These are phyloP conservation scores for Platyrinchus mystaceus DNA, from an alignment of 2,797 vertebrate species.

Conservation along the genomic window DNA sequence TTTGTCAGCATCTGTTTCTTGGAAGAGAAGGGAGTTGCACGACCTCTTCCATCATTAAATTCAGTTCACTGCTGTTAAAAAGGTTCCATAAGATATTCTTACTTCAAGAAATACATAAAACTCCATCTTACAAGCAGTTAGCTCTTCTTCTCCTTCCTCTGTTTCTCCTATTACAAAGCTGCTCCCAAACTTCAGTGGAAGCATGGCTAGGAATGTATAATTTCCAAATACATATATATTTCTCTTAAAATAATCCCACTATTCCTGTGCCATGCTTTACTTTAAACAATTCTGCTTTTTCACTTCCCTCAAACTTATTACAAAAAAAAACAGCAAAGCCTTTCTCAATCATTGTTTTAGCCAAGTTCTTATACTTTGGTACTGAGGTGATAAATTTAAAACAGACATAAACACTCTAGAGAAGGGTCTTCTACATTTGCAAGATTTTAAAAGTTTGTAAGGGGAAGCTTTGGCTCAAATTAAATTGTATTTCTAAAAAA, in stretches of 20 bases:
- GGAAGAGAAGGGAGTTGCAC: neutral
- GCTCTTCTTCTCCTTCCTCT: neutral
- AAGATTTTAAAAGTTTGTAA: neutral
- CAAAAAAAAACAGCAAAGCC: neutral
- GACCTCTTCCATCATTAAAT: neutral
- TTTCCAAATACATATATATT: neutral
- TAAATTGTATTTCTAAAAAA: neutral
- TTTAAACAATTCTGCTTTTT: neutral
- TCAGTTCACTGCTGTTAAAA: neutral
- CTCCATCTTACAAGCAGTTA: neutral
- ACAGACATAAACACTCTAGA: neutral
- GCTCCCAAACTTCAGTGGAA: neutral
- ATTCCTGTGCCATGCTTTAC: neutral
- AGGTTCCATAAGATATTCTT: neutral
- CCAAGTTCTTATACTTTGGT: neutral
- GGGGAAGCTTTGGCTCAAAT: neutral
- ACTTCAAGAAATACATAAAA: neutral
- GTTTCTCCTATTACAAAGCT: neutral
- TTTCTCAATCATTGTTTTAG: neutral
- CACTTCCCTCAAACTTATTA: neutral
- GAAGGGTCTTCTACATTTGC: neutral
- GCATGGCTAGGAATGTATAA: neutral
- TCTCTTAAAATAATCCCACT: neutral
- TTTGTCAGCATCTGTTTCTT: constrained; percentile 14
- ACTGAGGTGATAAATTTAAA: neutral